A percentile compares a stretch with the other conserved stretches of the same genome.
Evolutionary conservation across 2,113 vertebrate species (phyloP).

Genomic region (Heterotilapia buettikoferi): DNA sequence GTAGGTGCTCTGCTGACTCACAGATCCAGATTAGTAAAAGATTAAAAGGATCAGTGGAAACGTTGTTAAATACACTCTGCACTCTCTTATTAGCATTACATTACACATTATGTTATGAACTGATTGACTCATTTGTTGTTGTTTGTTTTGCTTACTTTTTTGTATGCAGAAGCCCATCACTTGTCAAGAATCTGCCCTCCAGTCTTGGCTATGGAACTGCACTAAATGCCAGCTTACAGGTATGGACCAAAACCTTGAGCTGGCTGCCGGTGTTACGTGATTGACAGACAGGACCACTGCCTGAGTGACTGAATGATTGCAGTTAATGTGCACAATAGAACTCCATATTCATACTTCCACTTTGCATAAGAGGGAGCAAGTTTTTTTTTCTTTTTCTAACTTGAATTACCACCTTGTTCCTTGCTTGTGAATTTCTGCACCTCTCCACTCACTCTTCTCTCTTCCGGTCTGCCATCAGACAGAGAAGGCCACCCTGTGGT

Average conservation of each 20-base stretch:
- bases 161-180: slow-evolving; percentile 87
- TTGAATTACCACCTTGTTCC: neutral
- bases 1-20: slow-evolving; percentile 65
- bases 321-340: neutral
- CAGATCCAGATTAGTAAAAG: neutral
- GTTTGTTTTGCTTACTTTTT: slow-evolving; percentile 5
- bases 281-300: neutral
- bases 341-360: neutral
- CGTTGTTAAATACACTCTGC: neutral
- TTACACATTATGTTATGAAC: neutral
- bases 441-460: neutral
- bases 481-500: slow-evolving; percentile 68
- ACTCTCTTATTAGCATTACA: neutral
- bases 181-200: slow-evolving; percentile 98
- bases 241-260: slow-evolving; percentile 44
- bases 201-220: slow-evolving; percentile 98
- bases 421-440: neutral
- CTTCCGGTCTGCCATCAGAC: slow-evolving; percentile 12
- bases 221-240: slow-evolving; percentile 98
- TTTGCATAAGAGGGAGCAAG: neutral
- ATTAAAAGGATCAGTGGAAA: neutral
- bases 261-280: neutral
- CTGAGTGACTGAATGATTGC: neutral
- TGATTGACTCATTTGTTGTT: neutral
- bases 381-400: neutral